phyloP scores from a whole-genome alignment of 2,797 vertebrate genomes.

The Sebastes diploproa region DNA sequence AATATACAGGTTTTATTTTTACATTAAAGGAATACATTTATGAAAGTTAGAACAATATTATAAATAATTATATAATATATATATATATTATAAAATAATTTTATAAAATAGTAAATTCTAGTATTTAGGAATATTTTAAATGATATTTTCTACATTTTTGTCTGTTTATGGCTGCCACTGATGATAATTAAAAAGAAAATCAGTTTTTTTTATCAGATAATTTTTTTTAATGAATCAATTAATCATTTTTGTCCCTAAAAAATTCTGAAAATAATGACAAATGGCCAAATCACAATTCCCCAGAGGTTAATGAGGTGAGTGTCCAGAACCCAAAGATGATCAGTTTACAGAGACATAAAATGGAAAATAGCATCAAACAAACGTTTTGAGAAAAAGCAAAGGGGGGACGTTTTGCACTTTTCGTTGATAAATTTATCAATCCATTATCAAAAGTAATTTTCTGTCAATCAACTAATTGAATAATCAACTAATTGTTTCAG shows the following conservation, averaged over 20 bases:
- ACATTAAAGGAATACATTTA: background rate
- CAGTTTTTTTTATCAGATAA: background rate
- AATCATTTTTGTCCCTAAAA: background rate
- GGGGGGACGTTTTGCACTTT: background rate
- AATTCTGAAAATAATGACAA: background rate
- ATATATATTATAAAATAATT: background rate
- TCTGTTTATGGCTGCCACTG: background rate
- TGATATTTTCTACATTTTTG: rapidly evolving
- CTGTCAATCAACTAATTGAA: background rate
- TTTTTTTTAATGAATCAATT: background rate
- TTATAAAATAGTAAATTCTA: background rate
- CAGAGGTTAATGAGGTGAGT: background rate
- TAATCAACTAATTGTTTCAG: background rate
- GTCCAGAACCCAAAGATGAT: background rate
- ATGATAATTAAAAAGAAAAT: background rate
- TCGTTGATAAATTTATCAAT: background rate
- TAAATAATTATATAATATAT: no score
- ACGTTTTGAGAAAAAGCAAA: background rate
- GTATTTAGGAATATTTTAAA: background rate
- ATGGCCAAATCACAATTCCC: background rate
- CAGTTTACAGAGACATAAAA: background rate
- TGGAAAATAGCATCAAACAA: background rate
- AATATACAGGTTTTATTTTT: background rate
- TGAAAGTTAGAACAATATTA: background rate
- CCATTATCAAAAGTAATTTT: background rate